Conservation (phyloP, 2,113 vertebrate genomes). For the Kryptolebias marmoratus region DNA sequence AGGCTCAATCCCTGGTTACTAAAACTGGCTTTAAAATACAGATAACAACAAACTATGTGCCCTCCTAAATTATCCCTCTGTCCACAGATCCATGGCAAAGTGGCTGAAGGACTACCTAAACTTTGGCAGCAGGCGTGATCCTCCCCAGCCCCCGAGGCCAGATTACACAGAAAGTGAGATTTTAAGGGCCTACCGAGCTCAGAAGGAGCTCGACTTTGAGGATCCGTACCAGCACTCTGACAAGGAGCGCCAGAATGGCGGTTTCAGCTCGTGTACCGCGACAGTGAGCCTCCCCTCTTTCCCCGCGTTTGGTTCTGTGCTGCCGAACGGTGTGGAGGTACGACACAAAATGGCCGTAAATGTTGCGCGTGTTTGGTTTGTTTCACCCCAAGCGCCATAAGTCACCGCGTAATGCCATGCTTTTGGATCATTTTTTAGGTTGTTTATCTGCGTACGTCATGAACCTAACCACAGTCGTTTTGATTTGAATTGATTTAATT, state of each 20-base stretch:
- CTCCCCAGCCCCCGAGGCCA: constrained; percentile 87
- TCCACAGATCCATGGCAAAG: constrained; percentile 88
- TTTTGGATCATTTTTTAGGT: not conserved
- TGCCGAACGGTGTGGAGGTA: constrained; percentile 75
- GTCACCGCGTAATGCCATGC: not conserved
- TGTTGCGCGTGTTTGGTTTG: not conserved
- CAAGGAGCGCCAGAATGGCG: constrained; percentile 70
- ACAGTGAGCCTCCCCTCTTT: constrained; percentile 71
- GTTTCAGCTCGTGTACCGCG: constrained; percentile 59
- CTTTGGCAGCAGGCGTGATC: constrained; percentile 86
- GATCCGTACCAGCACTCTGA: constrained; percentile 86
- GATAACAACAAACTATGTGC: not conserved
- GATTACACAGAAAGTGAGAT: constrained; percentile 92
- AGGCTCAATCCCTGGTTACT: no score
- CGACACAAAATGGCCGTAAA: not conserved
- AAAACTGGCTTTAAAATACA: not conserved
- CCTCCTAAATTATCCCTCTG: not conserved
- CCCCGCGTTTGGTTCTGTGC: constrained; percentile 73
- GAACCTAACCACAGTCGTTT: not conserved
- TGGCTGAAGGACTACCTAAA: constrained; percentile 92
- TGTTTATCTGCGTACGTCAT: not conserved
- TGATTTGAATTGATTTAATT: not conserved
- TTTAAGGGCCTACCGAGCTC: constrained; percentile 86
- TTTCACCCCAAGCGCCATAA: no score
- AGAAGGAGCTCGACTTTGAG: constrained; percentile 91